phyloP scores from a whole-genome alignment of 2,113 vertebrate genomes.

The Mus pahari region DNA sequence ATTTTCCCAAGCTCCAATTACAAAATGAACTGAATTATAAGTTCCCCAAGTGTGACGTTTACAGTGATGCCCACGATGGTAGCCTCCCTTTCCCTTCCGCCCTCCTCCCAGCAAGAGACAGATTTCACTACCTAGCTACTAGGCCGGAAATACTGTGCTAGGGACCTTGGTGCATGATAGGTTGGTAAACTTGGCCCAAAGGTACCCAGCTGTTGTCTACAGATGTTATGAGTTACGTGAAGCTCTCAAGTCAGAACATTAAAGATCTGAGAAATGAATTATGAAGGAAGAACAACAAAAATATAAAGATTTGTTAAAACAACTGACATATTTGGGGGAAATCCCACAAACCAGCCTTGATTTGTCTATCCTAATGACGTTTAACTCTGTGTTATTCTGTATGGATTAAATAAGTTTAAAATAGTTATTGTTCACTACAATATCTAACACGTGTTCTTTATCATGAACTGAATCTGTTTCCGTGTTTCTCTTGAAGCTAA shows the following conservation, averaged over 20 bases:
- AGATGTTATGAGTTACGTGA: background rate
- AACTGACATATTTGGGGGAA: background rate
- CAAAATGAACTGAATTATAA: conserved; percentile 7
- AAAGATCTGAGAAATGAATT: background rate
- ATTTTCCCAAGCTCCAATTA: background rate
- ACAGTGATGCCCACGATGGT: background rate
- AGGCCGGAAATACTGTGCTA: background rate
- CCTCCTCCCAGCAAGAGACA: background rate
- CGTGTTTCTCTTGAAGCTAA: conserved; percentile 24
- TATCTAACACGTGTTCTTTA: background rate
- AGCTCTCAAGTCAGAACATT: background rate
- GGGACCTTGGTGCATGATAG: background rate
- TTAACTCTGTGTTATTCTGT: background rate
- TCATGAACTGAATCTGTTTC: background rate
- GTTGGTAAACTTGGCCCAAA: background rate
- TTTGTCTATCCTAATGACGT: background rate
- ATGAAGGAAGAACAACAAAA: background rate
- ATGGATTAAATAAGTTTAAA: background rate
- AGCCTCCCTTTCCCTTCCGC: background rate
- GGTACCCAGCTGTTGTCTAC: background rate
- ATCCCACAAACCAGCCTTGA: background rate
- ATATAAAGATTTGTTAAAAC: conserved; percentile 19
- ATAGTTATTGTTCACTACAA: background rate
- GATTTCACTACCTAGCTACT: background rate
- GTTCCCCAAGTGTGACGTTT: background rate